A percentile compares a stretch with the other conserved stretches of the same genome.
Conservation (phyloP, 2,797 vertebrate genomes). For the Darevskia nairensis region DNA sequence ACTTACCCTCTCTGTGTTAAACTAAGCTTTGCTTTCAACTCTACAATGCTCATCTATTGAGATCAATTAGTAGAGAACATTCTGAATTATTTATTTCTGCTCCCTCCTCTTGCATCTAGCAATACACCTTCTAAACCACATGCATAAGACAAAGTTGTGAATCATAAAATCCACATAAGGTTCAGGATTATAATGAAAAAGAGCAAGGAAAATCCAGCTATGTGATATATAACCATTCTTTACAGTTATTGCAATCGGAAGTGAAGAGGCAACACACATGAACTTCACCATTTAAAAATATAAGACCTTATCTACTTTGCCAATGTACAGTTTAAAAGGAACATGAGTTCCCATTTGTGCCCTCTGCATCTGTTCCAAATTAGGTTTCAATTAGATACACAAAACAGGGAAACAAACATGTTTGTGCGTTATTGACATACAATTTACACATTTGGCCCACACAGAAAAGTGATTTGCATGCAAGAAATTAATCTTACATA, state of each 20-base stretch:
- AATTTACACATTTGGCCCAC: background rate
- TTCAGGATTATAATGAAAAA: slow-evolving; percentile 15
- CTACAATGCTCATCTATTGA: slow-evolving; percentile 41
- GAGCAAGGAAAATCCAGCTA: slow-evolving; percentile 2
- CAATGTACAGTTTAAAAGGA: slow-evolving; percentile 17
- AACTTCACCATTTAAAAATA: slow-evolving; percentile 28
- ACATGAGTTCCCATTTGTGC: background rate
- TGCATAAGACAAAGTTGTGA: background rate
- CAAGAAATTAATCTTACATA: background rate
- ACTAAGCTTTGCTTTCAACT: slow-evolving; percentile 54
- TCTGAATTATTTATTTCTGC: slow-evolving; percentile 3
- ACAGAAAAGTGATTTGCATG: background rate
- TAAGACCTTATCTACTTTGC: background rate
- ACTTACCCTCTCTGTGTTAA: slow-evolving; percentile 46
- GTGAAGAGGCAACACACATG: background rate
- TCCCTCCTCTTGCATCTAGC: background rate
- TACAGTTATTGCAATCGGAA: background rate
- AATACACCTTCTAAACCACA: slow-evolving; percentile 39
- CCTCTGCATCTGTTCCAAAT: background rate
- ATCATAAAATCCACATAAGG: background rate
- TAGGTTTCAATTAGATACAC: background rate
- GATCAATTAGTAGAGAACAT: slow-evolving; percentile 22
- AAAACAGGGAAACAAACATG: slow-evolving; percentile 8
- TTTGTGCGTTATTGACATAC: background rate
- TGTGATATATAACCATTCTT: background rate